Percentiles rank a stretch among this genome's conserved stretches.
These are phyloP conservation scores for Altica lythri DNA, from an alignment of 2,888 invertebrate genomes.

Conservation along the genomic window DNA sequence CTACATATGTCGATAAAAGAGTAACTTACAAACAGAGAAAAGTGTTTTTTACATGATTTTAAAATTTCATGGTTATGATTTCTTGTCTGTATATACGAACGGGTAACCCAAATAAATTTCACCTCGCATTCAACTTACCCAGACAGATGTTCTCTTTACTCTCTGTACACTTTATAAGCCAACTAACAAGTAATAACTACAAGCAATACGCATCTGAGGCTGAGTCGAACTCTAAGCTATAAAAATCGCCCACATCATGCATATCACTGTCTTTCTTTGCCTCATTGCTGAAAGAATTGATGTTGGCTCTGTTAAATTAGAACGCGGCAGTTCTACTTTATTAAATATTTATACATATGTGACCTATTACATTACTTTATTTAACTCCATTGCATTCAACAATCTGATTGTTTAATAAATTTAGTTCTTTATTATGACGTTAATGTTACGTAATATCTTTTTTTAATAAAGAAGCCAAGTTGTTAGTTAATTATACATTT, in stretches of 20 bases:
- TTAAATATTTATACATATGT: slow-evolving; percentile 39
- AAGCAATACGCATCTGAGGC: slow-evolving; percentile 14
- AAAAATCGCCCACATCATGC: slow-evolving; percentile 23
- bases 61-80: neutral
- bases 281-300: slow-evolving; percentile 17
- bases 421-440: no score
- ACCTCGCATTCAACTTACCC: slow-evolving; percentile 15
- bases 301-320: slow-evolving; percentile 24
- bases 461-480: no score
- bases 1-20: neutral
- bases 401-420: slow-evolving; percentile 34
- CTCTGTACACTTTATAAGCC: slow-evolving; percentile 10
- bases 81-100: neutral
- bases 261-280: slow-evolving; percentile 20
- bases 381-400: slow-evolving; percentile 29
- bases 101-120: neutral
- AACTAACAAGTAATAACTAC: slow-evolving; percentile 14
- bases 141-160: slow-evolving; percentile 15
- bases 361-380: slow-evolving; percentile 37
- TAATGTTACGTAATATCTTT: no score
- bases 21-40: neutral
- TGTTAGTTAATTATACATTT: no score
- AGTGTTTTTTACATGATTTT: slow-evolving; percentile 1
- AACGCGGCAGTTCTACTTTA: slow-evolving; percentile 19
- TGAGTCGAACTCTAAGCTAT: slow-evolving; percentile 9